Conservation (phyloP, 1,140 invertebrate genomes). For the Patella vulgata region DNA sequence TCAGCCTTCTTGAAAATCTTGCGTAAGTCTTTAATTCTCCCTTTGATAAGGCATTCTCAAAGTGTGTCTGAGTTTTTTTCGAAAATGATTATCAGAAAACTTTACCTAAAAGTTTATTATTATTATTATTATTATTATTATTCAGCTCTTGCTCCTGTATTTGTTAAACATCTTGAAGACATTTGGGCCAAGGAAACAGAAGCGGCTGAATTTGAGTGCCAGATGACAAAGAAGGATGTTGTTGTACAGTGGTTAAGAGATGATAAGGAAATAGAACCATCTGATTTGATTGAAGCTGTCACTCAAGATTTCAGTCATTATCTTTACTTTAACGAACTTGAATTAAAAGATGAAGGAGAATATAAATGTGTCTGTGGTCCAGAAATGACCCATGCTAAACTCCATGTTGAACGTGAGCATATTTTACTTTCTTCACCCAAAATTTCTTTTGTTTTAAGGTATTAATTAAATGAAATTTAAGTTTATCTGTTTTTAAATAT, state of each 20-base stretch:
- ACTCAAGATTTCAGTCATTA: constrained; percentile 40
- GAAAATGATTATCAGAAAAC: background rate
- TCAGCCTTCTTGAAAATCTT: constrained; percentile 56
- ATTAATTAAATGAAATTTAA: no score
- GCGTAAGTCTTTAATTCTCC: constrained; percentile 42
- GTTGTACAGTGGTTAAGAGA: constrained; percentile 61
- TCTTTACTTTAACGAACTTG: constrained; percentile 42
- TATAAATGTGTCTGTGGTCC: constrained; percentile 52
- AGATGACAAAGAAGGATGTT: constrained; percentile 55
- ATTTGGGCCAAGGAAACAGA: constrained; percentile 47
- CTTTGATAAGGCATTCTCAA: background rate
- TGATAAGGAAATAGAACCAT: constrained; percentile 49
- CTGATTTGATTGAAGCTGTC: constrained; percentile 69
- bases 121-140: no score
- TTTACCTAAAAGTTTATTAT: no score
- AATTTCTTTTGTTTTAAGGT: background rate
- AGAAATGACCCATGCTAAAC: constrained; percentile 36
- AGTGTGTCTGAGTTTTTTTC: background rate
- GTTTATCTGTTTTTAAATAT: no score
- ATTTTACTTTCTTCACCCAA: background rate
- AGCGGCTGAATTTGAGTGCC: constrained; percentile 56
- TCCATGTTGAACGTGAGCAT: constrained; percentile 39
- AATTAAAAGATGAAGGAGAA: constrained; percentile 42
- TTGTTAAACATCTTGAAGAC: constrained; percentile 51
- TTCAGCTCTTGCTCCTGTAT: constrained; percentile 53